Base-by-base conservation (phyloP, 2,888 invertebrate species). In the Oscheius sp. region DNA sequence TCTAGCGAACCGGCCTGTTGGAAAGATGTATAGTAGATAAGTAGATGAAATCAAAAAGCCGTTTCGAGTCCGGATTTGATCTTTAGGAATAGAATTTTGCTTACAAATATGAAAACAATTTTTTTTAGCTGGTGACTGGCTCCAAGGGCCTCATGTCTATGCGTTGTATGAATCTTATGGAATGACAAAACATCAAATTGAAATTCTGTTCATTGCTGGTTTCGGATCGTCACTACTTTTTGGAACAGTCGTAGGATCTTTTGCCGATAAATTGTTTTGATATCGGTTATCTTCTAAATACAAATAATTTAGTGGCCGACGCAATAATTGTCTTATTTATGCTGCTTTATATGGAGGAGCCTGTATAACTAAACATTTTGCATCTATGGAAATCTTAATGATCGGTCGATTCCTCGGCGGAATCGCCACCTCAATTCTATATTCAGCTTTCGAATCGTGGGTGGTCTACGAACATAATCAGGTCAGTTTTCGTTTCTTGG, bases 81-180 rank as follows among this genome's bases (percentile, higher is more conserved):
- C 14, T 8, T 36, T 36, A 36, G 41, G 20, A 6, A 3, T 41
- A 41, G 14, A 3, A 41, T 41, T 14, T 3, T 3, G 20, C 4
- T 6, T 41, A 17, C 41, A 36, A 36, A 36, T 9, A 36, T 41
- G 14, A 17, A 41, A 41, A 17, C 12, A 41, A 12, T 41, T 6
- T 12, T 22, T 85, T 87, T 68, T 81, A 89, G 89, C 87, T 44
- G 88, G 88, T 8, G 89, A 89, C 74, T 89, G 89, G 89, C 80
- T 89, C 36, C 89, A 89, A 79, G 89, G 89, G 0, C 89, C 89
- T 0, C 88, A 89, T 82, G 88, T 89, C 30, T 89, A 89, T 78
- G 89, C 88, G 2, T 80, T 89, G 56, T 89, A 89, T 78, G 87
- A 88, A 51, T 86, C 86, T 72, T 89, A 89, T 78, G 87, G 87